Percentiles rank a stretch among this genome's conserved stretches.
phyloP scores from a whole-genome alignment of 2,113 vertebrate species.

The Thinocorus orbignyianus region DNA sequence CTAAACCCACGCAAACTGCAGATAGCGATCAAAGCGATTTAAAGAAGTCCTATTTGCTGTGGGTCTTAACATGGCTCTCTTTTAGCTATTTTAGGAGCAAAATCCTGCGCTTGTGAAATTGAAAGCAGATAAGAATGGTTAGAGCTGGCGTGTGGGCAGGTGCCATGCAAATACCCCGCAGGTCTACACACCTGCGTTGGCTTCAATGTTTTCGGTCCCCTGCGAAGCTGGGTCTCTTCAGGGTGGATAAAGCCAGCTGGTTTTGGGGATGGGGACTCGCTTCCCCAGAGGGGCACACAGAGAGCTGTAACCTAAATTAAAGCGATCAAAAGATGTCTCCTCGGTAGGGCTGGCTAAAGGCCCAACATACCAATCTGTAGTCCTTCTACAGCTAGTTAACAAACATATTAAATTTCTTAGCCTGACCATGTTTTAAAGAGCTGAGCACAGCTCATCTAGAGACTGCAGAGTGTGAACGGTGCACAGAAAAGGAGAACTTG shows the following conservation, averaged over 20 bases:
- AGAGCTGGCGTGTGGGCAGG: background rate
- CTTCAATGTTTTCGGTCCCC: background rate
- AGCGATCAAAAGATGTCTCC: rapidly evolving
- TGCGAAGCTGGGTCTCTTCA: rapidly evolving
- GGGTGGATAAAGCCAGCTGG: background rate
- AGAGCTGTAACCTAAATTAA: background rate
- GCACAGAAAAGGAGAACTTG: background rate
- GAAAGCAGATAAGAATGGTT: conserved; percentile 29
- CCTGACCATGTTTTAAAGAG: background rate
- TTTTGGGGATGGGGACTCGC: background rate
- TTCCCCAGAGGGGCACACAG: background rate
- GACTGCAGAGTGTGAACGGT: background rate
- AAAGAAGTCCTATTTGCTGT: conserved; percentile 44
- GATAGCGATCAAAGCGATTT: conserved; percentile 24
- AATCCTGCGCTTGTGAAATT: conserved; percentile 25
- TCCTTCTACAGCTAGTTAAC: background rate
- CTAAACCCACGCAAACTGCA: conserved; percentile 33
- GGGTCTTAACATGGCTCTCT: background rate
- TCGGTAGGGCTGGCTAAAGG: background rate
- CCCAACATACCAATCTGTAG: rapidly evolving
- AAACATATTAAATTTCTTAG: background rate
- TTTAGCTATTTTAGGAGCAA: conserved; percentile 50
- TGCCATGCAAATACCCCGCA: background rate
- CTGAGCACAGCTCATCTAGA: background rate
- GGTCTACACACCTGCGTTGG: rapidly evolving